These are phyloP conservation scores for Aegithalos caudatus DNA, from an alignment of 2,113 vertebrate species.

Conservation along the genomic window DNA sequence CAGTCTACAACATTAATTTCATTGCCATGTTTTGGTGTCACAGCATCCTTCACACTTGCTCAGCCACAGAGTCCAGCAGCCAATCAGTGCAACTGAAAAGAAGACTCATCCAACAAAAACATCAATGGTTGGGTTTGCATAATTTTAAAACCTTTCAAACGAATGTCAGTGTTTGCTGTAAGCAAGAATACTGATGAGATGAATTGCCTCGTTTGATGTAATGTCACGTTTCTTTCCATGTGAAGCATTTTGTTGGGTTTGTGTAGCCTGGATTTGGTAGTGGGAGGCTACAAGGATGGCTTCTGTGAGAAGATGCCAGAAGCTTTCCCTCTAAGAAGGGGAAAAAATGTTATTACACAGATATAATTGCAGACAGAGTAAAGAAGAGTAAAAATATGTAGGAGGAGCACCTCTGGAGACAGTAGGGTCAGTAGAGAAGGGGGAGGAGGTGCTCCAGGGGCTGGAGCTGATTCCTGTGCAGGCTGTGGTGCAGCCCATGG, in stretches of 20 bases:
- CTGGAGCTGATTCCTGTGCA: neutral
- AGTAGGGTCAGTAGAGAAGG: neutral
- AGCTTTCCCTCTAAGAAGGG: neutral
- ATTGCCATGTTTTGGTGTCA: accelerated
- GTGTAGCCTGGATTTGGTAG: neutral
- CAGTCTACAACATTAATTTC: accelerated
- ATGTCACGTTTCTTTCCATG: accelerated
- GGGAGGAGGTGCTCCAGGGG: neutral
- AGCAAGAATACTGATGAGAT: neutral
- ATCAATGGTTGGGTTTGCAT: neutral
- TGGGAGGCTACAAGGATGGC: neutral
- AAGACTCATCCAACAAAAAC: neutral
- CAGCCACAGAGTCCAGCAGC: neutral
- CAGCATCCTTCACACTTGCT: accelerated
- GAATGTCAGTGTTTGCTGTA: neutral
- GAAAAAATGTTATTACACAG: neutral
- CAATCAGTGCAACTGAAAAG: neutral
- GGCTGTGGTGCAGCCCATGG: neutral
- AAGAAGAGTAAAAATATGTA: neutral
- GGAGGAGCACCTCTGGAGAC: neutral
- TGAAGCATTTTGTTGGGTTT: neutral
- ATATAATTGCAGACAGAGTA: neutral
- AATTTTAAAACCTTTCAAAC: neutral
- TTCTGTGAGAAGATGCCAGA: neutral
- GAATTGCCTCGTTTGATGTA: neutral